Conservation (phyloP, 2,113 vertebrate species). For the Hippocampus guttulatus region DNA sequence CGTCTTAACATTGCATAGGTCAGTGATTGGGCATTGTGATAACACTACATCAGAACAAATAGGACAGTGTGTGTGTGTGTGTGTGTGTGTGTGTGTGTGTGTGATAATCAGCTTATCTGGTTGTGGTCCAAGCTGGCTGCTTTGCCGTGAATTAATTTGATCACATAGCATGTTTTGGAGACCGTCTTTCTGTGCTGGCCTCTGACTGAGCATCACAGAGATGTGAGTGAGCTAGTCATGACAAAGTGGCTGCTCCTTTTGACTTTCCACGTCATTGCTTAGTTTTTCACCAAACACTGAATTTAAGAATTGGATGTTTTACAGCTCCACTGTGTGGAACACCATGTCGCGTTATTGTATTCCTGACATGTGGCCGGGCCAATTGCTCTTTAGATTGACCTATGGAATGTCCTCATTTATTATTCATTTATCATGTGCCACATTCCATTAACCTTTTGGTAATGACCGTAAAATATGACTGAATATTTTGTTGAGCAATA, state of each 20-base stretch:
- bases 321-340: neutral
- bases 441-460: neutral
- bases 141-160: conserved; percentile 59
- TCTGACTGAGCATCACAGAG: conserved; percentile 30
- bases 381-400: neutral
- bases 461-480: neutral
- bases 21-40: conserved; percentile 52
- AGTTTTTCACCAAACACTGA: neutral
- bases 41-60: conserved; percentile 65
- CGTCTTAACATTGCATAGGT: conserved; percentile 50
- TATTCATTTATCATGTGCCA: conserved; percentile 2
- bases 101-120: conserved; percentile 68
- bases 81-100: conserved; percentile 44
- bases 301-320: neutral
- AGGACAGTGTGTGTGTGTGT: conserved; percentile 60
- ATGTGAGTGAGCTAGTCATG: conserved; percentile 41
- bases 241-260: conserved; percentile 31
- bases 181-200: conserved; percentile 32
- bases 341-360: neutral
- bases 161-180: conserved; percentile 49
- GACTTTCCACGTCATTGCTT: neutral
- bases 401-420: conserved; percentile 4
- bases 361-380: neutral
- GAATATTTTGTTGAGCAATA: neutral
- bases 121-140: conserved; percentile 48